Conservation (phyloP, 2,113 vertebrate genomes). For the Poeciliopsis retropinna region DNA sequence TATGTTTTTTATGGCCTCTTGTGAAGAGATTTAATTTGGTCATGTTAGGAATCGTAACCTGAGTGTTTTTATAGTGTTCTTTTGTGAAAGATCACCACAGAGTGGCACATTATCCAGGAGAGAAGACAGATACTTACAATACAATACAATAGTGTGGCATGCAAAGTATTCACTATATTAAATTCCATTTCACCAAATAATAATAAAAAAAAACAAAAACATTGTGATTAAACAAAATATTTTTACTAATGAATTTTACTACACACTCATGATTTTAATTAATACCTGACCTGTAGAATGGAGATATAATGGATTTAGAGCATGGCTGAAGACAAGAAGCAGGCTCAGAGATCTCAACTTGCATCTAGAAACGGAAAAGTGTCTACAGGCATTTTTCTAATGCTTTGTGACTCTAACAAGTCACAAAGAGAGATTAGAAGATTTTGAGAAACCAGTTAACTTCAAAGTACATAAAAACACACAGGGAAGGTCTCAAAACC, state of each 20-base stretch:
- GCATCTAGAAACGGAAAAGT: too few species aligned
- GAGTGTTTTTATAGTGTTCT: not conserved
- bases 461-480: too few species aligned
- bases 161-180: not conserved
- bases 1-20: not conserved
- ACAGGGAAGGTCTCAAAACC: too few species aligned
- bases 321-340: not conserved
- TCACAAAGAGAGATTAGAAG: too few species aligned
- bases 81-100: too few species aligned
- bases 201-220: too few species aligned
- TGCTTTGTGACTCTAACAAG: too few species aligned
- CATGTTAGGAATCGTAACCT: not conserved
- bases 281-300: not conserved
- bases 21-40: not conserved
- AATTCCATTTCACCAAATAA: not conserved
- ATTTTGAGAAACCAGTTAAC: too few species aligned
- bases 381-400: too few species aligned
- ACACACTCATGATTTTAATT: not conserved
- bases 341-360: too few species aligned
- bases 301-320: not conserved
- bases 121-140: not conserved
- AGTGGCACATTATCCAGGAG: too few species aligned
- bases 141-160: not conserved
- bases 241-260: not conserved
- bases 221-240: not conserved